phyloP scores from a whole-genome alignment of 2,888 invertebrate genomes.

The Ctenicera cuprea region DNA sequence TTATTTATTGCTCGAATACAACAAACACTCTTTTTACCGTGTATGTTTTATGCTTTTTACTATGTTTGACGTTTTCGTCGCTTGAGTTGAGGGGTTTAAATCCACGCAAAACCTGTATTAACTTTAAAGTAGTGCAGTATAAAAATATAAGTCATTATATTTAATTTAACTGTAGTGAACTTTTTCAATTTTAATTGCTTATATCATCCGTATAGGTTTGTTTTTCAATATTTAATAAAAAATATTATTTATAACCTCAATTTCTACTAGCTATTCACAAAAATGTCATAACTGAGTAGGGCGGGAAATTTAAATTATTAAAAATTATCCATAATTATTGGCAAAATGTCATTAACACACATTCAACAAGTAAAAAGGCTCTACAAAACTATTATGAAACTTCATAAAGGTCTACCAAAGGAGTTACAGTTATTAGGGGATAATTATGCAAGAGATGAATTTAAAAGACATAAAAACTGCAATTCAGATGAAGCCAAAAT shows the following conservation, averaged over 20 bases:
- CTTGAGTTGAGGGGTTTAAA: no score
- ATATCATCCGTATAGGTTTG: no score
- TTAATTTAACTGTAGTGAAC: no score
- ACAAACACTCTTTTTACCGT: no score
- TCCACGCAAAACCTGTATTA: no score
- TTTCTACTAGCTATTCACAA: not conserved
- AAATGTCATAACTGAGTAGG: not conserved
- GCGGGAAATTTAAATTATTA: conserved; percentile 15
- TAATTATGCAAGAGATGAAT: conserved; percentile 81
- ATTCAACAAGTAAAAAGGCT: conserved; percentile 74
- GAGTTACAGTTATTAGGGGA: conserved; percentile 77
- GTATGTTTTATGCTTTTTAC: no score
- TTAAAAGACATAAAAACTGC: conserved; percentile 87
- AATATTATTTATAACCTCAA: conserved; percentile 15
- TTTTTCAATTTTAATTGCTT: no score
- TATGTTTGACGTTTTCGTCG: no score
- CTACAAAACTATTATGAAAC: conserved; percentile 78
- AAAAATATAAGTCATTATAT: no score
- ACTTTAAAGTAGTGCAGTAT: no score
- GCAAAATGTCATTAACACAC: conserved; percentile 64
- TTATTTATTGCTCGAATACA: no score
- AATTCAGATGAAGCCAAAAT: conserved; percentile 81
- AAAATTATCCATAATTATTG: not conserved
- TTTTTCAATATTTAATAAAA: not conserved
- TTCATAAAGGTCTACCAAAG: conserved; percentile 77